Evolutionary conservation across 2,113 vertebrate genomes (phyloP), one percentile per base, ranked within the genome.

Genomic region (Varanus komodoensis): DNA sequence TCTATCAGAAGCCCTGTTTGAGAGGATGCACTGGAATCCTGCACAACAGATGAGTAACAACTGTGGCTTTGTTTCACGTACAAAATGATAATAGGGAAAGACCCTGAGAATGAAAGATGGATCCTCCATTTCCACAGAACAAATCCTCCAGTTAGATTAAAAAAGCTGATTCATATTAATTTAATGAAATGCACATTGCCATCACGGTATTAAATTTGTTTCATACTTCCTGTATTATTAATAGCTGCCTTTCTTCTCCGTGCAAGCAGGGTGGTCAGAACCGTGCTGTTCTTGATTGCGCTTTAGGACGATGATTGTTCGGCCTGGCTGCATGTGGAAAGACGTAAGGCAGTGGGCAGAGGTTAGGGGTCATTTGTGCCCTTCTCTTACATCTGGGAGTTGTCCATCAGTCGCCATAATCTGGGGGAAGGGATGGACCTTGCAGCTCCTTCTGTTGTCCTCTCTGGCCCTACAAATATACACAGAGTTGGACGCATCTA

Each of bases 171-270:
- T 68, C 75, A 38, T 38, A 85, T 89, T 89, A 89, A 85, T 89
- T 34, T 89, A 89, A 89, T 85, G 61, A 89, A 89, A 85, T 85
- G 82, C 89, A 89, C 74, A 89, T 69, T 79, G 74, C 64, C 61
- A 69, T 69, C 64, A 52, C 32, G 69, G 82, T 69, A 89, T 85
- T 89, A 89, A 44, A 89, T 89, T 85, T 89, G 89, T 85, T 85
- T 89, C 89, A 54, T 79, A 85, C 64, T 85, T 89, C 89, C 83
- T 79, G 48, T 54, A 85, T 85, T 89, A 34, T 89, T 89, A 89
- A 89, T 89, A 85, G 89, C 12, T 79, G 82, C 21, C 82, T 89
- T 89, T 85, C 82, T 89, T 89, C 74, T 89, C 61, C n/a, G 4
- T 48, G 69, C 89, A 85, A 79, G 74, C 82, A 89, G 64, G 89